A percentile compares a stretch with the other conserved stretches of the same genome.
phyloP scores from a whole-genome alignment of 2,888 invertebrate genomes.

The Chrysolina haemoptera region DNA sequence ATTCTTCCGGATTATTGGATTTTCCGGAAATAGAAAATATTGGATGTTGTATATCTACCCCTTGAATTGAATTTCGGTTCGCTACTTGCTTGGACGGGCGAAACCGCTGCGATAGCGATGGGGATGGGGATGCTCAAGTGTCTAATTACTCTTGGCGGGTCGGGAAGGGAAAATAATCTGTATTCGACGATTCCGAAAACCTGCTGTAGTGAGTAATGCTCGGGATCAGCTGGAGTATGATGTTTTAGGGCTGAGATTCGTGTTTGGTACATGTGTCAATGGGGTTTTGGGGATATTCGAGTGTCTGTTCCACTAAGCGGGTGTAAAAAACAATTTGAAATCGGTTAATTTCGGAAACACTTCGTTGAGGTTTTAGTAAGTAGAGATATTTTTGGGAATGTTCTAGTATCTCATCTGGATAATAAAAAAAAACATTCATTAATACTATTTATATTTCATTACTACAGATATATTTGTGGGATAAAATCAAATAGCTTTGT shows the following conservation, averaged over 20 bases:
- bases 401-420: no score
- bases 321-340: background rate
- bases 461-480: no score
- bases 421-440: no score
- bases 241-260: conserved; percentile 2
- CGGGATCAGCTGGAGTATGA: background rate
- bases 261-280: conserved; percentile 13
- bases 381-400: no score
- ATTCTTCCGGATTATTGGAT: conserved; percentile 44
- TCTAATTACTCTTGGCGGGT: conserved; percentile 25
- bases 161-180: conserved; percentile 26
- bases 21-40: conserved; percentile 39
- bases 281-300: conserved; percentile 17
- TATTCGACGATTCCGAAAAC: conserved; percentile 19
- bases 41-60: conserved; percentile 23
- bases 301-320: conserved; percentile 19
- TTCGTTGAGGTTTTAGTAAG: no score
- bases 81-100: conserved; percentile 20
- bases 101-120: conserved; percentile 27
- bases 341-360: no score
- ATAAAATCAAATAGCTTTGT: no score
- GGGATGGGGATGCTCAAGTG: conserved; percentile 14
- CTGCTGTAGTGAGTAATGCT: conserved; percentile 5
- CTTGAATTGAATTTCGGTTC: conserved; percentile 22
- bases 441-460: no score